Evolutionary conservation across 2,797 vertebrate genomes (phyloP), one percentile per base, ranked within the genome.

Genomic region (Trematomus bernacchii): DNA sequence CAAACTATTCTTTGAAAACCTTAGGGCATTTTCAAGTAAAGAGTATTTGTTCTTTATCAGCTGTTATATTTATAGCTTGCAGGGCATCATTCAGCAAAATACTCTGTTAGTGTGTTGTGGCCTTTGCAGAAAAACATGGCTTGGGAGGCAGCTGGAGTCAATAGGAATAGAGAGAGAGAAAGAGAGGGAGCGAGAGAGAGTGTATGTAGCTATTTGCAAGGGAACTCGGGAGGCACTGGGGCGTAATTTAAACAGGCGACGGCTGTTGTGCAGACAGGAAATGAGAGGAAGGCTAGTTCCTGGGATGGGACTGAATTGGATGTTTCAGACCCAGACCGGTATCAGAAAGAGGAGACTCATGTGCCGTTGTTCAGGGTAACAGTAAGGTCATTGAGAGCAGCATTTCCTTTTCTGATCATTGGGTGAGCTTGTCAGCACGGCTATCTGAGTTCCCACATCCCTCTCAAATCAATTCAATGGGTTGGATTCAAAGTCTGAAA

Each of bases 171-270:
- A 57, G n/a, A 55, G 79, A 81, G 71, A 63, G 42, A 42, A 64
- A 63, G 52, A 46, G 70, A 59, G 61, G n/a, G 46, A 61, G 21
- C 53, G 58, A 64, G 65, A 62, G 19, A 21, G 14, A 80, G 80
- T 84, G 86, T 83, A 80, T 7, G 65, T 4, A 68, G 83, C 77
- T 82, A 78, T 82, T 84, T 84, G 78, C 83, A 77, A 73, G 80
- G 83, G 76, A 90, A 95, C 93, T 95, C 92, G 91, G 95, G 96
- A 96, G 95, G 94, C 92, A 95, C 95, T 95, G 95, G 95, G 95
- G 95, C 92, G 88, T 98, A 98, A 99, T 98, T 99, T 96, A 97
- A 98, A 97, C 97, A 99, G 97, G 97, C 96, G 96, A 97, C 96
- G 96, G 94, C 95, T 95, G 93, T 93, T 93, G 95, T 88, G 92